Evolutionary conservation across 2,797 vertebrate genomes (phyloP), one percentile per base, ranked within the genome.

Genomic region (Oryzias sinensis): DNA sequence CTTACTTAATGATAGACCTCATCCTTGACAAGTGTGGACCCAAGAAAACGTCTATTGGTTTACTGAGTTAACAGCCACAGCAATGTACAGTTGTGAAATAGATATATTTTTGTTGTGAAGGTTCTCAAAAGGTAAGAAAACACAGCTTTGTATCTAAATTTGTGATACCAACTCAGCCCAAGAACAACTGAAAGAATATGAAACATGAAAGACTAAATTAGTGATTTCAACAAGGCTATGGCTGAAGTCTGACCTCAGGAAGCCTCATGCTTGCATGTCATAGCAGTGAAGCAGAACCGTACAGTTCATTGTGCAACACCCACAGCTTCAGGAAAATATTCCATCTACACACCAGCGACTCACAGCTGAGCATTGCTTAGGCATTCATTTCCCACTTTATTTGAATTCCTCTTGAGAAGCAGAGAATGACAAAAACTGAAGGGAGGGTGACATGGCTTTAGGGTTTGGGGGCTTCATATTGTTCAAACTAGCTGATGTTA

Each of bases 1-100:
- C 65, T 66, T 75, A 73, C 59, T 64, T 76, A 82, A 89, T 84
- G 74, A 90, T 79, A 88, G 77, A 53, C 62, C 81, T 85, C 65
- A 40, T 63, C 69, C 40, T 57, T 70, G 65, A 77, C 72, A 83
- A 68, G 62, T 65, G 62, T 54, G 63, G 75, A 84, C 65, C 72
- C 61, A 61, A 75, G 57, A 52, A 74, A 81, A 76, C 71, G 62
- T 51, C 53, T 61, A 43, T 57, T 40, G 55, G 56, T 76, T 80
- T 67, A 63, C 66, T 74, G 56, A 76, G 76, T 48, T 45, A 25
- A 45, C 24, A 22, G 53, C 68, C 63, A 49, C 65, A 68, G 65
- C 50, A 18, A 18, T 55, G 44, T 18, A 60, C 49, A 59, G 74
- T 88, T 90, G 68, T 80, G 78, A 79, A 87, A 87, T 62, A 54